Conservation (phyloP, 2,797 vertebrate species). For the Tolypeutes matacus region DNA sequence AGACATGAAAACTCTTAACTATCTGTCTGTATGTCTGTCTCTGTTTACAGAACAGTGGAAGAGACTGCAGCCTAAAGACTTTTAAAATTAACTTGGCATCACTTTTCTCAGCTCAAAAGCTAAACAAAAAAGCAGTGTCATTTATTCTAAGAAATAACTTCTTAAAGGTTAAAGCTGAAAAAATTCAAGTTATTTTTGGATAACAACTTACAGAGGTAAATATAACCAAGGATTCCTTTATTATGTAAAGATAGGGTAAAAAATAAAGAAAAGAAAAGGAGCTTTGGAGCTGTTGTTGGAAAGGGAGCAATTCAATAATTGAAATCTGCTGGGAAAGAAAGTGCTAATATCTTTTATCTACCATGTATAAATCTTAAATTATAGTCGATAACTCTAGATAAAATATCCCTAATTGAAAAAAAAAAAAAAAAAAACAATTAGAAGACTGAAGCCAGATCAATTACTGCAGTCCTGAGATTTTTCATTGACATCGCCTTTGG, state of each 20-base stretch:
- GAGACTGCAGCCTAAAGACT: constrained; percentile 84
- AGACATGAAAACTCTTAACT: constrained; percentile 84
- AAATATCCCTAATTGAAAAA: constrained; percentile 62
- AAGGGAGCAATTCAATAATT: constrained; percentile 77
- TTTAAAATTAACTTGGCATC: constrained; percentile 85
- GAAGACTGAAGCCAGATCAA: constrained; percentile 69
- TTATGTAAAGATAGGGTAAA: constrained; percentile 75
- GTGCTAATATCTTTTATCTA: constrained; percentile 72
- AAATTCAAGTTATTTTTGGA: constrained; percentile 76
- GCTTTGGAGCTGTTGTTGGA: constrained; percentile 59
- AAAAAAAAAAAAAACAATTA: constrained; percentile 53
- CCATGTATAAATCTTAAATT: constrained; percentile 79
- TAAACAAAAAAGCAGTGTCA: constrained; percentile 79
- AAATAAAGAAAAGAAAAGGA: not conserved
- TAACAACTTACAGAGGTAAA: constrained; percentile 81
- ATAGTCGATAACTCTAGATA: constrained; percentile 72
- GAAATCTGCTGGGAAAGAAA: constrained; percentile 74
- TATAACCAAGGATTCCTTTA: constrained; percentile 76
- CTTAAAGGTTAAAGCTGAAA: constrained; percentile 85
- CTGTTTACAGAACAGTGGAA: constrained; percentile 85
- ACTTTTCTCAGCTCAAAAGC: constrained; percentile 82
- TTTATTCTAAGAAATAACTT: constrained; percentile 84
- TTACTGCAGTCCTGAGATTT: constrained; percentile 79
- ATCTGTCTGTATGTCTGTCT: constrained; percentile 83
- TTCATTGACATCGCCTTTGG: constrained; percentile 74